These are phyloP conservation scores for Orchesellides sinensis DNA, from an alignment of 2,888 invertebrate genomes.

Conservation along the genomic window DNA sequence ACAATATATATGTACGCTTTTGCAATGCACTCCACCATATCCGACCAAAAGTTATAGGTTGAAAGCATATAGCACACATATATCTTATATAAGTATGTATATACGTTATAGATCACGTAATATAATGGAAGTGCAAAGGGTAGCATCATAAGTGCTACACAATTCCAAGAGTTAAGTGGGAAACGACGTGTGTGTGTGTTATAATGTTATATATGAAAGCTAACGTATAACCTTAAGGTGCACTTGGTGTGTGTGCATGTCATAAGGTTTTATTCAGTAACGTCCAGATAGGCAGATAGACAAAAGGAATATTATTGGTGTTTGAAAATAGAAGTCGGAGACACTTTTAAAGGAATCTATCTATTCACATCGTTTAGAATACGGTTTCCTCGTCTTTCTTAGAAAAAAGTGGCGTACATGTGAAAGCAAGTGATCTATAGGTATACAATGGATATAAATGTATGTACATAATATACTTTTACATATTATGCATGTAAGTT, in stretches of 20 bases:
- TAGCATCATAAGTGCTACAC: not conserved
- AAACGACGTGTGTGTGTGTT: conserved; percentile 14
- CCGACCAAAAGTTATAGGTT: not conserved
- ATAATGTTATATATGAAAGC: not conserved
- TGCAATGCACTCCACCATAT: conserved; percentile 3
- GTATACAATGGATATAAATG: too few relatives aligned
- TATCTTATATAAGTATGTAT: not conserved
- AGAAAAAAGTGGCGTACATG: too few relatives aligned
- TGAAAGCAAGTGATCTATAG: too few relatives aligned
- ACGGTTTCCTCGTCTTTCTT: too few relatives aligned
- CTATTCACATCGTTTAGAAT: too few relatives aligned
- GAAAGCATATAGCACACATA: not conserved
- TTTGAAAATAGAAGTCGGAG: not conserved
- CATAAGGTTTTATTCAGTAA: not conserved
- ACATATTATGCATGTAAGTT: too few relatives aligned
- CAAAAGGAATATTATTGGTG: conserved; percentile 11
- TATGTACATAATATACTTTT: too few relatives aligned
- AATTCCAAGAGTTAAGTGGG: not conserved
- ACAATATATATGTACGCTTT: not conserved
- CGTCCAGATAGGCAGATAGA: conserved; percentile 12
- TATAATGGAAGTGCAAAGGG: not conserved
- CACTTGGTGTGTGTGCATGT: not conserved
- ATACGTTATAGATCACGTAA: not conserved
- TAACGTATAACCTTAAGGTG: too few relatives aligned
- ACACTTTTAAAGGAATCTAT: too few relatives aligned